These are phyloP conservation scores for Amphilophus citrinellus DNA, from an alignment of 2,113 vertebrate genomes.

Conservation along the genomic window DNA sequence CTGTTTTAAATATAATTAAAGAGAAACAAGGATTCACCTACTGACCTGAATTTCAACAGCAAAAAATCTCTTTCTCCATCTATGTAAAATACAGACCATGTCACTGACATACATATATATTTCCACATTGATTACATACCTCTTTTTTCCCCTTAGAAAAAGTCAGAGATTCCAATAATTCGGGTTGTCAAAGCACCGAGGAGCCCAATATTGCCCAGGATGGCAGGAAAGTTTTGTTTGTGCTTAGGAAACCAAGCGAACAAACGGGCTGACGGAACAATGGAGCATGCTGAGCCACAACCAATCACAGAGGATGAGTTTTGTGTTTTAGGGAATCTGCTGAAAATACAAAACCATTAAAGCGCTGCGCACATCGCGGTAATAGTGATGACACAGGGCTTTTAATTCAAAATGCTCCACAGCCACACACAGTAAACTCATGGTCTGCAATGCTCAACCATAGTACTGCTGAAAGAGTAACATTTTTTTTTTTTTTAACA, in stretches of 20 bases:
- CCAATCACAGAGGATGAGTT: conserved; percentile 78
- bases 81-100: background rate
- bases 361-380: conserved; percentile 62
- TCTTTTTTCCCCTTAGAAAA: conserved; percentile 45
- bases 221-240: conserved; percentile 79
- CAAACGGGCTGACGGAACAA: conserved; percentile 72
- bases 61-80: background rate
- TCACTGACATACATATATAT: background rate
- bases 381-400: conserved; percentile 80
- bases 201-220: conserved; percentile 71
- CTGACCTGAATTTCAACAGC: background rate
- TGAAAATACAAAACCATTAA: conserved; percentile 84
- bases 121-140: conserved; percentile 62
- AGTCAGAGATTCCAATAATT: conserved; percentile 67
- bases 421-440: conserved; percentile 40
- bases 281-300: conserved; percentile 61
- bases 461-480: conserved; percentile 32
- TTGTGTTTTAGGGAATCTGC: conserved; percentile 84
- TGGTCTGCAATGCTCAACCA: conserved; percentile 1
- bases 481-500: conserved; percentile 6
- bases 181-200: conserved; percentile 62
- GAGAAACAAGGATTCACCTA: background rate
- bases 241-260: conserved; percentile 67
- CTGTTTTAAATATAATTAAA: conserved; percentile 10
- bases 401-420: conserved; percentile 75